phyloP scores from a whole-genome alignment of 2,888 invertebrate species.

The Philhelius pedissequus region DNA sequence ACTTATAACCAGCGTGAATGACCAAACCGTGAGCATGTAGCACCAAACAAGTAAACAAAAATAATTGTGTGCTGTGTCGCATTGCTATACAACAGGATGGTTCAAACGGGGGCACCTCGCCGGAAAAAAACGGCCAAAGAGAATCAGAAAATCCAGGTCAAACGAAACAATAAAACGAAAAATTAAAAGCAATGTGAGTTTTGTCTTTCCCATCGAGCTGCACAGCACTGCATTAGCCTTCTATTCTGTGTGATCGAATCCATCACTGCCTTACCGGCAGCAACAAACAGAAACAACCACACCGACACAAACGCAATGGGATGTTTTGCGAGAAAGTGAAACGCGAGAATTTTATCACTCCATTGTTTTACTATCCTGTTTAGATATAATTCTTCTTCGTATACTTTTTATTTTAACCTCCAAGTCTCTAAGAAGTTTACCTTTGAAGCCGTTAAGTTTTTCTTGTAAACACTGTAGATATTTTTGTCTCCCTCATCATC shows the following conservation, averaged over 20 bases:
- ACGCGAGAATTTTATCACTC: slow-evolving; percentile 68
- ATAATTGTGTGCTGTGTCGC: slow-evolving; percentile 24
- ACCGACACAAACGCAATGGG: slow-evolving; percentile 27
- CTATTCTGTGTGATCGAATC: not conserved
- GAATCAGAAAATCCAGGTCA: slow-evolving; percentile 58
- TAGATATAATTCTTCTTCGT: slow-evolving; percentile 29
- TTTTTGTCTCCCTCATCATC: not conserved
- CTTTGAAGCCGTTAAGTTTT: slow-evolving; percentile 15
- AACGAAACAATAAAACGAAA: slow-evolving; percentile 29
- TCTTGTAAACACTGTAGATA: slow-evolving; percentile 5
- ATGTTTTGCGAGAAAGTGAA: slow-evolving; percentile 64
- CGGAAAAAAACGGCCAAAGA: slow-evolving; percentile 47
- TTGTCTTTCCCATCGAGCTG: slow-evolving; percentile 38
- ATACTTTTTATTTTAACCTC: not conserved
- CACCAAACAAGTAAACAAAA: slow-evolving; percentile 41
- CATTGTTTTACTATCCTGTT: slow-evolving; percentile 52
- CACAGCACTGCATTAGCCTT: not conserved
- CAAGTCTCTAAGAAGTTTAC: too few relatives aligned
- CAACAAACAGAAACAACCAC: not conserved
- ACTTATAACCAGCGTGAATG: slow-evolving; percentile 6
- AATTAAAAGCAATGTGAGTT: slow-evolving; percentile 32
- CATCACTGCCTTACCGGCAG: not conserved
- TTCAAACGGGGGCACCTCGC: slow-evolving; percentile 54
- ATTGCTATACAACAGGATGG: not conserved
- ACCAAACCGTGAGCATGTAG: slow-evolving; percentile 26